Percentiles rank a stretch among this genome's conserved stretches.
Conservation (phyloP, 2,888 invertebrate species). For the Coleophora deauratella region DNA sequence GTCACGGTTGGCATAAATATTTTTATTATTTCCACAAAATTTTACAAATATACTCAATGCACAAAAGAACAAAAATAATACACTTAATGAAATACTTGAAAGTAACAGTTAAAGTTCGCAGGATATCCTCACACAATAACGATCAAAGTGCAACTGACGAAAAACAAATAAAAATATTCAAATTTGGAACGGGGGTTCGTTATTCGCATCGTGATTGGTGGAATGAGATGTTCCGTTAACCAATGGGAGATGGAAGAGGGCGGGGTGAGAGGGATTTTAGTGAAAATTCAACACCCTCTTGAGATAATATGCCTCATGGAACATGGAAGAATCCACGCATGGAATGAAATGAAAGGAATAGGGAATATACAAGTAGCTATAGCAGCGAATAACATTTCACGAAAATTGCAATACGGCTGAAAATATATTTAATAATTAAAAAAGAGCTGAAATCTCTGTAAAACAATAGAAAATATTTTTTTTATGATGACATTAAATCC, state of each 20-base stretch:
- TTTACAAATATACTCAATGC: background rate
- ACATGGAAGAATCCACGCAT: no score
- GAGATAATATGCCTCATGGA: no score
- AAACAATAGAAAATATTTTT: no score
- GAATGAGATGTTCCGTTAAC: constrained; percentile 16
- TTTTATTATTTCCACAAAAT: constrained; percentile 7
- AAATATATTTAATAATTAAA: no score
- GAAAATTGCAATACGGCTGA: no score
- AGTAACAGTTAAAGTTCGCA: no score
- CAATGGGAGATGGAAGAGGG: constrained; percentile 32
- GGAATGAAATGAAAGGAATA: no score
- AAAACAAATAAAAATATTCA: constrained; percentile 33
- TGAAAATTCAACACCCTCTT: no score
- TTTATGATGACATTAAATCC: no score
- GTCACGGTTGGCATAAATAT: constrained; percentile 61
- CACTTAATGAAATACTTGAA: background rate
- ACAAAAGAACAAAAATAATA: constrained; percentile 1
- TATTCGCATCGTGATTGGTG: constrained; percentile 36
- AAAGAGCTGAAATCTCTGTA: no score
- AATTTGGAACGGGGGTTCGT: constrained; percentile 43
- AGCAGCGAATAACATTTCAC: no score
- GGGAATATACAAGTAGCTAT: no score
- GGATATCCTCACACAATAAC: constrained; percentile 18
- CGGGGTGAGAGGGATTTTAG: constrained; percentile 19
- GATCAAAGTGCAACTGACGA: constrained; percentile 30